Evolutionary conservation across 1,140 invertebrate genomes (phyloP).

Genomic region (Agrypnia vestita): DNA sequence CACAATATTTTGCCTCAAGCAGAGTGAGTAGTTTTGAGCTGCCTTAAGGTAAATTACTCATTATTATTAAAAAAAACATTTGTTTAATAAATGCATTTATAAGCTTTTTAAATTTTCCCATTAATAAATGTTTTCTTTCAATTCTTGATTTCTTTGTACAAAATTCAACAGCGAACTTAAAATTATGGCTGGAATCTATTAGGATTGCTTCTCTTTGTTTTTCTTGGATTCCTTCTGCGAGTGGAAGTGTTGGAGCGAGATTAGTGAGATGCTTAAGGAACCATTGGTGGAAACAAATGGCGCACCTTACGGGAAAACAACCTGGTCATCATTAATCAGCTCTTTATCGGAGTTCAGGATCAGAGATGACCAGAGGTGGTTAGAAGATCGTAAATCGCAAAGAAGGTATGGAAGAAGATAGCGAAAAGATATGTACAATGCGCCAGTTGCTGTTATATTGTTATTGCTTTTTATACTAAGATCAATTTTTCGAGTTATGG

Average conservation of each 20-base stretch:
- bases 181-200: slow-evolving; percentile 16
- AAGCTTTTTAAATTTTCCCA: no score
- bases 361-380: slow-evolving; percentile 39
- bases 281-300: slow-evolving; percentile 38
- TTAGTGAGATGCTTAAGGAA: slow-evolving; percentile 46
- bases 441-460: slow-evolving; percentile 19
- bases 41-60: no score
- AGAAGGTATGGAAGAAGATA: slow-evolving; percentile 4
- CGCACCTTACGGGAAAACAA: slow-evolving; percentile 39
- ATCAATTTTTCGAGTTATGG: no score
- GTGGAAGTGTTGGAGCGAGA: slow-evolving; percentile 35
- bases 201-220: slow-evolving; percentile 15
- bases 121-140: no score
- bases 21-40: no score
- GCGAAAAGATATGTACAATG: not conserved
- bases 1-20: no score
- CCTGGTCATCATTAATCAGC: slow-evolving; percentile 38
- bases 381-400: slow-evolving; percentile 23
- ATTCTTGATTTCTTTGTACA: no score
- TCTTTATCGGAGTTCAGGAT: slow-evolving; percentile 34
- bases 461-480: no score
- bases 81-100: no score
- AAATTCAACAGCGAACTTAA: not conserved
- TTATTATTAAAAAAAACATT: no score
- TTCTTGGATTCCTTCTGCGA: slow-evolving; percentile 31